phyloP scores from a whole-genome alignment of 2,113 vertebrate genomes.

The Plectropomus leopardus region DNA sequence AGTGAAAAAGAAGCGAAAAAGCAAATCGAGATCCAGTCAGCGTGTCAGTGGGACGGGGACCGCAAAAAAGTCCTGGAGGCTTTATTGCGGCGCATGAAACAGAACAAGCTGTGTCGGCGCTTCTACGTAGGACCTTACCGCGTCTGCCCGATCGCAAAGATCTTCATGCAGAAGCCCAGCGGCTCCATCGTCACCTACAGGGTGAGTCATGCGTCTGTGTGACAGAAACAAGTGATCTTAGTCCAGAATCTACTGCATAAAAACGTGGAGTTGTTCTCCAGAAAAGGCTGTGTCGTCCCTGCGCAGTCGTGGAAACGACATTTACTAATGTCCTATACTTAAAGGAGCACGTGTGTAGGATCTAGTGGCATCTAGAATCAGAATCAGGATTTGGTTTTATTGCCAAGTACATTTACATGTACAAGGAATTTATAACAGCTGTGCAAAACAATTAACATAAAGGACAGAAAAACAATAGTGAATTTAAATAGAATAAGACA shows the following conservation, averaged over 20 bases:
- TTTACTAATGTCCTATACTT: no score
- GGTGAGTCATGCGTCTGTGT: slow-evolving; percentile 66
- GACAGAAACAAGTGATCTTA: not conserved
- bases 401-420: no score
- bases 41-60: slow-evolving; percentile 89
- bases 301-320: no score
- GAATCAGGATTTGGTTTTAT: no score
- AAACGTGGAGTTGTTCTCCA: no score
- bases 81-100: slow-evolving; percentile 85
- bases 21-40: slow-evolving; percentile 92
- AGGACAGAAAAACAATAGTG: no score
- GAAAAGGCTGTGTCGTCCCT: no score
- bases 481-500: no score
- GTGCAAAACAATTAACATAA: no score
- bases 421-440: no score
- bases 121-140: slow-evolving; percentile 89
- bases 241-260: not conserved
- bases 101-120: slow-evolving; percentile 74
- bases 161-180: slow-evolving; percentile 81
- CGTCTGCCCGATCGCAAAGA: slow-evolving; percentile 87
- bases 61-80: slow-evolving; percentile 85
- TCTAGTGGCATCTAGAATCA: no score
- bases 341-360: no score
- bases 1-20: slow-evolving; percentile 74
- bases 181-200: slow-evolving; percentile 86